A percentile compares a stretch with the other conserved stretches of the same genome.
Conservation (phyloP, 53 echinoderm and acorn worm genomes). For the Temnopleurus reevesii region DNA sequence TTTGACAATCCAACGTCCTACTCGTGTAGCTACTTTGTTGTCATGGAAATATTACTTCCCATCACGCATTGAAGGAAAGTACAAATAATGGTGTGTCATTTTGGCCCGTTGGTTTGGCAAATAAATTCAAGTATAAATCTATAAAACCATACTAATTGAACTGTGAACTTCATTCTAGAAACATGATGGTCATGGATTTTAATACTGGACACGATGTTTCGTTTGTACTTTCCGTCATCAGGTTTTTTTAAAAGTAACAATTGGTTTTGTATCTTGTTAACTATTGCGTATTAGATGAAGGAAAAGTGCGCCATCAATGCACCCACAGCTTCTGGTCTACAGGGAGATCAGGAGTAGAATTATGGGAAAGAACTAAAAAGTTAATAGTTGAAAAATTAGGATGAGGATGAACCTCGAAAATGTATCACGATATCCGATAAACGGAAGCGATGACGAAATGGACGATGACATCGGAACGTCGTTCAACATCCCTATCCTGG, state of each 20-base stretch:
- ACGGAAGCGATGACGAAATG: background rate
- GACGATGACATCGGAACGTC: background rate
- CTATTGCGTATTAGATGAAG: too few species aligned
- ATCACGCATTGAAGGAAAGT: background rate
- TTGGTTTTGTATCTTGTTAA: too few species aligned
- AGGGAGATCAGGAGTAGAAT: too few species aligned
- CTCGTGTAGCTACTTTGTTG: background rate
- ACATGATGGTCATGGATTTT: background rate
- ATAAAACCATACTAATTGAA: background rate
- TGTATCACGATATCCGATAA: too few species aligned
- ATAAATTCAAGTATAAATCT: background rate
- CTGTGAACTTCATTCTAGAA: background rate
- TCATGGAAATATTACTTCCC: background rate
- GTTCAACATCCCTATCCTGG: slow-evolving; percentile 4
- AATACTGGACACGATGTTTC: background rate
- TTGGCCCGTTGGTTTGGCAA: background rate
- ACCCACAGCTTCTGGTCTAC: too few species aligned
- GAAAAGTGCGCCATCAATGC: too few species aligned
- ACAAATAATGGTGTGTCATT: background rate
- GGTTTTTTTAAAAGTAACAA: too few species aligned
- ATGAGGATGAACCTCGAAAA: background rate
- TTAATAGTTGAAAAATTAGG: too few species aligned
- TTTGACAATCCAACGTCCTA: background rate
- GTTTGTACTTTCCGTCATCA: background rate
- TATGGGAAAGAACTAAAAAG: too few species aligned